Conservation (phyloP, 2,888 invertebrate species). For the Toxonevra muliebris region DNA sequence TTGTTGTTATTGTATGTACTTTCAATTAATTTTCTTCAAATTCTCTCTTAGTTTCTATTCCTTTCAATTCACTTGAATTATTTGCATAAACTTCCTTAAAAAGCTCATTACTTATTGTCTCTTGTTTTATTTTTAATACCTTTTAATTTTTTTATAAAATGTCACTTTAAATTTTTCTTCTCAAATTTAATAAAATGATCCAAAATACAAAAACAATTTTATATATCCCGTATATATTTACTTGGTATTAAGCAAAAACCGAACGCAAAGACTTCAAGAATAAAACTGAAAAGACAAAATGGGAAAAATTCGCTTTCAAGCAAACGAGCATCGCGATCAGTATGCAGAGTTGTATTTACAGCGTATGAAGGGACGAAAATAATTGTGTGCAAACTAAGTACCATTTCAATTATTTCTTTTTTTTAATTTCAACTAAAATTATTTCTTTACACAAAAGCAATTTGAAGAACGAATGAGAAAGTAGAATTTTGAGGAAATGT, state of each 20-base stretch:
- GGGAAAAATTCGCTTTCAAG: constrained; percentile 35
- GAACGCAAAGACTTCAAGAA: constrained; percentile 56
- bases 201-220: too few relatives aligned
- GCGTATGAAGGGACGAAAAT: too few relatives aligned
- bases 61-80: background rate
- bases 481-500: too few relatives aligned
- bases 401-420: too few relatives aligned
- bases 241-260: constrained; percentile 41
- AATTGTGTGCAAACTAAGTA: too few relatives aligned
- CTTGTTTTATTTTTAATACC: constrained; percentile 21
- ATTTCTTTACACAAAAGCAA: too few relatives aligned
- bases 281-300: constrained; percentile 51
- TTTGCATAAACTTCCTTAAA: too few relatives aligned
- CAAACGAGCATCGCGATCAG: constrained; percentile 3
- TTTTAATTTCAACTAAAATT: too few relatives aligned
- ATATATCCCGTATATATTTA: too few relatives aligned
- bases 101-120: background rate
- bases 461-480: too few relatives aligned
- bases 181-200: too few relatives aligned
- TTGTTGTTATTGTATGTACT: background rate
- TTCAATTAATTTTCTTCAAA: background rate
- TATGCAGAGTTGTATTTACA: background rate
- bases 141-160: background rate
- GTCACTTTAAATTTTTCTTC: too few relatives aligned
- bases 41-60: background rate